Evolutionary conservation across 2,888 invertebrate species (phyloP), one percentile per base, ranked within the genome.

Genomic region (Homarus gammarus): DNA sequence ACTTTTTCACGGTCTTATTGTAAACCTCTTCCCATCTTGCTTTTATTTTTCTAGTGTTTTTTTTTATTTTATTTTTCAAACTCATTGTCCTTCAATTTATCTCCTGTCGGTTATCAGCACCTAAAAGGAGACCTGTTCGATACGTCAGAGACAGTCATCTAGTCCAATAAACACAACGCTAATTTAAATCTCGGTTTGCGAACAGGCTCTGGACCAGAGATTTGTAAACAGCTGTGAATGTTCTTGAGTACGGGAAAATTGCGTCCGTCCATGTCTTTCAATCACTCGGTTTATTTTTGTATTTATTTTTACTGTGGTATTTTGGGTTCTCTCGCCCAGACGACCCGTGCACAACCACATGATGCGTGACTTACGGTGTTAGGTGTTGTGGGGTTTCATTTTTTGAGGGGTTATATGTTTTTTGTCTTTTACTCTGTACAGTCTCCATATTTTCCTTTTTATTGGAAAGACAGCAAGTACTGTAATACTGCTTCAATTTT

Each of bases 91-190:
- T 5, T 51, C 49, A 10, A 33, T 33, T 27, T 49, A 15, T 51
- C 27, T 40, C 22, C 27, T 36, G n/a, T 38, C 56, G 22, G 31
- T 18, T 18, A 31, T 83, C 61, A 61, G 18, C n/a, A 61, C 27
- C 64, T n/a, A 73, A 33, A 70, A 73, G 72, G 51, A 36, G 36
- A 33, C 44, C 75, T 75, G 75, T 75, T 36, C 72, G 27, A 36
- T 33, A 49, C 36, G 61, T 61, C 75, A 72, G 75, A 84, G 84
- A 75, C 84, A 84, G 84, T 73, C 84, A 84, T 84, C 84, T 84
- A 84, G 84, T 84, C 84, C 64, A 84, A n/a, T 70, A 82, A 82
- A 82, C 82, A 82, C 82, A 82, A 36, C 70, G 70, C 70, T 44
- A 49, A 82, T 31, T 81, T 40, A n/a, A n/a, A 81, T 70, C 49